Conservation (phyloP, 2,113 vertebrate genomes). For the Picathartes gymnocephalus region DNA sequence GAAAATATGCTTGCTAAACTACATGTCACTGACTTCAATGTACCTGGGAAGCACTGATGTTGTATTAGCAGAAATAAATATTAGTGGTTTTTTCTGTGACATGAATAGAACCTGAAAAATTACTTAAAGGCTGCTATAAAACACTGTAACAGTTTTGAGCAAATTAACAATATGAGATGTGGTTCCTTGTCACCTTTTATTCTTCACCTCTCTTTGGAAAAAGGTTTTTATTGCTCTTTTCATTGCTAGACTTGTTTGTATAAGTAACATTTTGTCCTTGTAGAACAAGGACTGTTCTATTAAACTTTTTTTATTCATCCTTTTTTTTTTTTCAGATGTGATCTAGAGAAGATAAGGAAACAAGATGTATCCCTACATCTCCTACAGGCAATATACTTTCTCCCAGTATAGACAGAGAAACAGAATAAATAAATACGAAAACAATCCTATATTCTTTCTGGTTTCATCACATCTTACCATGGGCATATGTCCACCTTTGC, state of each 20-base stretch:
- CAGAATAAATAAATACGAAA: not conserved
- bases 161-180: not conserved
- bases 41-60: not conserved
- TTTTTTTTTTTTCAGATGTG: not conserved
- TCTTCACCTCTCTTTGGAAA: not conserved
- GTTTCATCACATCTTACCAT: not conserved
- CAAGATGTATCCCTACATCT: not conserved
- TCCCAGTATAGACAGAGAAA: not conserved
- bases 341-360: not conserved
- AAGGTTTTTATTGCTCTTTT: not conserved
- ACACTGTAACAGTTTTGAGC: not conserved
- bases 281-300: not conserved
- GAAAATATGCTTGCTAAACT: not conserved
- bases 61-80: not conserved
- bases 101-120: not conserved
- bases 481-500: not conserved
- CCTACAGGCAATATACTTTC: not conserved
- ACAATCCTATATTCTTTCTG: not conserved
- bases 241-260: not conserved
- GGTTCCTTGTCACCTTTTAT: not conserved
- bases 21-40: not conserved
- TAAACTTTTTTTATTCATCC: not conserved
- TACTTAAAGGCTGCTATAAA: not conserved
- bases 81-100: not conserved
- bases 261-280: not conserved